Percentiles rank a stretch among this genome's conserved stretches.
Conservation (phyloP, 1,140 invertebrate species). For the Reticulitermes speratus region DNA sequence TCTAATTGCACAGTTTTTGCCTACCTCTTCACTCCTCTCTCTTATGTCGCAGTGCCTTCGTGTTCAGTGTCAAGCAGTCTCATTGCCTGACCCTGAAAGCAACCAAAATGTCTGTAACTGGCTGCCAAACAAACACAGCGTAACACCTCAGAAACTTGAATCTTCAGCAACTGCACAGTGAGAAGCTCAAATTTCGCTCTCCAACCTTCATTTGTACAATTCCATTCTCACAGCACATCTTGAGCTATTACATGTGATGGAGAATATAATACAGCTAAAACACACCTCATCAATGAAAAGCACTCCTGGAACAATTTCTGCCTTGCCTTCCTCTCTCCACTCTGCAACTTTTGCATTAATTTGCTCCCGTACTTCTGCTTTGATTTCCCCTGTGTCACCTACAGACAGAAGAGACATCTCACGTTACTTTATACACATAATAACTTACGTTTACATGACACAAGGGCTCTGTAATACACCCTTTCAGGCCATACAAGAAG, state of each 20-base stretch:
- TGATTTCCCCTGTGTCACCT: slow-evolving; percentile 99
- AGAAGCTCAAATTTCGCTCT: background rate
- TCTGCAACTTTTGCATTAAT: slow-evolving; percentile 98
- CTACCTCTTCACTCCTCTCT: too few species aligned
- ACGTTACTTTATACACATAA: background rate
- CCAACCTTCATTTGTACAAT: background rate
- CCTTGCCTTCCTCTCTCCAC: slow-evolving; percentile 99
- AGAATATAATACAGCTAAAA: background rate
- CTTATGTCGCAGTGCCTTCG: too few species aligned
- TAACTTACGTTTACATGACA: background rate
- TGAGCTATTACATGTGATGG: background rate
- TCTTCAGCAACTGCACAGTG: too few species aligned
- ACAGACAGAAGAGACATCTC: slow-evolving; percentile 10
- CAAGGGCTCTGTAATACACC: background rate
- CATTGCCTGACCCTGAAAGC: too few species aligned
- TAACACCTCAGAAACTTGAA: too few species aligned
- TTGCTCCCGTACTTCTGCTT: slow-evolving; percentile 95
- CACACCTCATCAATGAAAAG: slow-evolving; percentile 84
- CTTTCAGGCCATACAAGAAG: background rate
- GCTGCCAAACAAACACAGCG: too few species aligned
- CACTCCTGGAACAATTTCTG: slow-evolving; percentile 96
- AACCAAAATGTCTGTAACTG: too few species aligned
- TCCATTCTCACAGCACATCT: background rate
- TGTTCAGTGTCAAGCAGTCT: too few species aligned
- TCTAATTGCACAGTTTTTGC: too few species aligned